Evolutionary conservation across 2,888 invertebrate species (phyloP).

Genomic region (Leptopterna dolabrata): DNA sequence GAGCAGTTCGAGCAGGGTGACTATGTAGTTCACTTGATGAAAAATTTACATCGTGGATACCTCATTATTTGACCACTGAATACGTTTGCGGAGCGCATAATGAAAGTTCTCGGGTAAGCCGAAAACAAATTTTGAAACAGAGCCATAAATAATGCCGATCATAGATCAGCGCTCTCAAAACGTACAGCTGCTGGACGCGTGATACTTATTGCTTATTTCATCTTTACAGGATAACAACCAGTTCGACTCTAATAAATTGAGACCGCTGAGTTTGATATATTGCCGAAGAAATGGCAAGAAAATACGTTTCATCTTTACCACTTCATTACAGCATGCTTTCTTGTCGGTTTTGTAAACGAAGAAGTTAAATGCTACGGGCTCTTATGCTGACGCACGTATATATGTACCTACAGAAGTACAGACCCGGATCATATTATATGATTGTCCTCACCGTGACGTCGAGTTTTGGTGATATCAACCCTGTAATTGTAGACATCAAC

Average conservation of each 20-base stretch:
- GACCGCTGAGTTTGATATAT: constrained; percentile 1
- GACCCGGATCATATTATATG: too few relatives aligned
- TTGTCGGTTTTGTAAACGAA: too few relatives aligned
- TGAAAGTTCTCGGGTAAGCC: constrained; percentile 9
- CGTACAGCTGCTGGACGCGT: constrained; percentile 14
- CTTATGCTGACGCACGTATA: too few relatives aligned
- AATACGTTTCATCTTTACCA: too few relatives aligned
- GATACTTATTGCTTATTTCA: constrained; percentile 33
- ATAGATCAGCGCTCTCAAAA: constrained; percentile 15
- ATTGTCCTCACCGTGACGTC: too few relatives aligned
- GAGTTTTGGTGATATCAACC: too few relatives aligned
- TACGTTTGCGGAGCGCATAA: not conserved
- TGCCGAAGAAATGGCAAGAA: not conserved
- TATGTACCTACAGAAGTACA: too few relatives aligned
- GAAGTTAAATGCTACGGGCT: too few relatives aligned
- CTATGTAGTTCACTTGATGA: not conserved
- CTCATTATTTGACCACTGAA: not conserved
- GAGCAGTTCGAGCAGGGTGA: not conserved
- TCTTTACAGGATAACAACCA: constrained; percentile 25
- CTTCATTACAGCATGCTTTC: too few relatives aligned
- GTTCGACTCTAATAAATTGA: constrained; percentile 34
- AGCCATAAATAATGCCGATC: constrained; percentile 32
- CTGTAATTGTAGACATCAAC: too few relatives aligned
- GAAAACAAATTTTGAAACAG: constrained; percentile 13
- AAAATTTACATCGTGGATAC: not conserved